These are phyloP conservation scores for Rhynchonycteris naso DNA, from an alignment of 2,797 vertebrate genomes.

Conservation along the genomic window DNA sequence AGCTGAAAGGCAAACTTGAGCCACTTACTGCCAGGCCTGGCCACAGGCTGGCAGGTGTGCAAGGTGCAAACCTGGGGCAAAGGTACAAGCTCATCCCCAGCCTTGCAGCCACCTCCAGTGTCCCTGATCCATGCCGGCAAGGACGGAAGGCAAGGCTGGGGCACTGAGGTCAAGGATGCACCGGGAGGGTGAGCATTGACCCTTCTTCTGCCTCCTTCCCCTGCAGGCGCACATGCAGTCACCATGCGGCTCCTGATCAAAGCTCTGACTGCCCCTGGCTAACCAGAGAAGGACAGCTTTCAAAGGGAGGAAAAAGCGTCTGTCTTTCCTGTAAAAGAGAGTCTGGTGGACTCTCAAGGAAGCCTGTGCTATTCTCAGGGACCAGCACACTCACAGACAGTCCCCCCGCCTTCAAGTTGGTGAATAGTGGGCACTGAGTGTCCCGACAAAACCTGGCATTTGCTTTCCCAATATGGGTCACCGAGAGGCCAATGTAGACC, in stretches of 20 bases:
- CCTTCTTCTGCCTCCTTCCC: neutral
- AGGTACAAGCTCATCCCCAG: neutral
- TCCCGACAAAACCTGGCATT: neutral
- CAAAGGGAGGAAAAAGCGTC: neutral
- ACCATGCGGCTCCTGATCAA: neutral
- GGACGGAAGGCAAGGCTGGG: neutral
- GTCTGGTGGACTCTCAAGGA: neutral
- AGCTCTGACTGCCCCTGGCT: neutral
- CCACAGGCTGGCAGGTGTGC: neutral
- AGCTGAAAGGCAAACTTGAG: slow-evolving; percentile 83
- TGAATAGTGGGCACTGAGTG: neutral
- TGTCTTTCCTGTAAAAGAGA: neutral
- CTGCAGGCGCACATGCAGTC: neutral
- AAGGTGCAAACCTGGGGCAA: neutral
- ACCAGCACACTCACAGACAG: too few species aligned
- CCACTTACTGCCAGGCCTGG: neutral
- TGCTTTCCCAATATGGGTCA: neutral
- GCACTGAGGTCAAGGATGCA: too few species aligned
- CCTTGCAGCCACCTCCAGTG: neutral
- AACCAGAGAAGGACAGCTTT: neutral
- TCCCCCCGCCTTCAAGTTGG: too few species aligned
- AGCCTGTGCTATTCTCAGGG: neutral
- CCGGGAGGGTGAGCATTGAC: too few species aligned
- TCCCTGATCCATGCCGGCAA: neutral
- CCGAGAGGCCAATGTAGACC: neutral